Percentiles rank a stretch among this genome's conserved stretches.
phyloP scores from a whole-genome alignment of 2,797 vertebrate genomes.

The Naso thynnoides region DNA sequence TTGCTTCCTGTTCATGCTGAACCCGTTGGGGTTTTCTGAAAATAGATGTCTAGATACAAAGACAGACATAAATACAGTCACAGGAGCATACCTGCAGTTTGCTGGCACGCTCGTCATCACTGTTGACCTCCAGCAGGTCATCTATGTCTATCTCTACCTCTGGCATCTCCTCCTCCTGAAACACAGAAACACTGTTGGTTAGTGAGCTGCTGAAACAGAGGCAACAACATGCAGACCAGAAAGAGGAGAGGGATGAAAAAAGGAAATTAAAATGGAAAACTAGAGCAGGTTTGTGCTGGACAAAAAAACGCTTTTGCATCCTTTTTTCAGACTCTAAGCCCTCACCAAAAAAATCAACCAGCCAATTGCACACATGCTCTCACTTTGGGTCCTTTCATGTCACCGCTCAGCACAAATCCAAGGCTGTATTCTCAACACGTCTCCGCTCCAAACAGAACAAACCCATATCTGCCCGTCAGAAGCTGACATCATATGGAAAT shows the following conservation, averaged over 20 bases:
- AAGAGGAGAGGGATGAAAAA: constrained; percentile 1
- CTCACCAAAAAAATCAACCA: constrained; percentile 5
- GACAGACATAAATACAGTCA: constrained; percentile 9
- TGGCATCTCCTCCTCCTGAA: constrained; percentile 98
- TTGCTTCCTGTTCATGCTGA: neutral
- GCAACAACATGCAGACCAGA: neutral
- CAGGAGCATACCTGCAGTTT: constrained; percentile 90
- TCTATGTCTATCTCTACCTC: constrained; percentile 99
- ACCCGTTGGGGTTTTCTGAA: neutral
- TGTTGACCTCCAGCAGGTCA: constrained; percentile 94
- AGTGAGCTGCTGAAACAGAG: constrained; percentile 18
- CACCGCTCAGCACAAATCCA: neutral
- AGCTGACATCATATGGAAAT: constrained; percentile 66
- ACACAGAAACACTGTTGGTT: constrained; percentile 49
- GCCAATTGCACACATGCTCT: neutral
- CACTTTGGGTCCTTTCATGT: neutral
- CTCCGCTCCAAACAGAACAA: constrained; percentile 9
- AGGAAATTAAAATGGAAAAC: constrained; percentile 4
- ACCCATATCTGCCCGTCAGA: constrained; percentile 37
- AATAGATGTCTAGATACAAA: constrained; percentile 10
- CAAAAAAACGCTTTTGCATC: neutral
- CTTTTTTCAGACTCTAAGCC: no score
- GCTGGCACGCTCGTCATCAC: constrained; percentile 93
- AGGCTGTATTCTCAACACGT: constrained; percentile 25
- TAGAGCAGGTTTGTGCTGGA: constrained; percentile 1